Base-by-base conservation (phyloP, 92 coral and sea anemone genomes). In the Galaxea fascicularis region DNA sequence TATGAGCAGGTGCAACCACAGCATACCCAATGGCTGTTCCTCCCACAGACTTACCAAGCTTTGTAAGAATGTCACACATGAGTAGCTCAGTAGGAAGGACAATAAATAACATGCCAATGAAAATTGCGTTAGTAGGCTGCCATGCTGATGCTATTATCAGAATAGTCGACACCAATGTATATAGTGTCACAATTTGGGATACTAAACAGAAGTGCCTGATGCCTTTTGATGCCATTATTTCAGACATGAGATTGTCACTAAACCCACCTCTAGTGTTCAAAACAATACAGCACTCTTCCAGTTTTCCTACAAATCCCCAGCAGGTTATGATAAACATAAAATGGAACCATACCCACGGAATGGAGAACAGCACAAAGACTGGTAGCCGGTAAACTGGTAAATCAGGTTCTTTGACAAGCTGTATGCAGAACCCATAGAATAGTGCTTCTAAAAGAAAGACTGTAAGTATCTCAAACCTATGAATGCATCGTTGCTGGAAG, bases 1-100 rank as follows among this genome's bases (percentile, higher is more conserved):
- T 84, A 75, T 97, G 95, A 0, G 98, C 94, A 22, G 99, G 99
- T 30, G 95, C 88, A 29, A 97, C 95, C 21, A 97, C 86, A 41
- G 99, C 99, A 84, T 97, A 97, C 13, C 99, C 99, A 76, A 92
- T 97, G 15, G 99, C 99, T 79, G 99, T 97, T 39, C 99, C 99
- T 12, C 99, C 98, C 62, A 97, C 97, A 68, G 91, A 91, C 62
- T 95, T 97, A 0, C 98, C 99, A 54, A 97, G 92, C 82, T 95
- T 97, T 31, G 98, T 86, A 10, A 97, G 86, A 17, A 97, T 89
- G 63, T 95, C 95, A 71, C 93, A 97, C 87, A 95, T 78, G 26
- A 93, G 86, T 0, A 90, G 91, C 74, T 97, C 99, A 18, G 93
- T 80, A n/a, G 99, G 99, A 28, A 97, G 91, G 17, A 97, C 79